Evolutionary conservation across 2,113 vertebrate species (phyloP).

Genomic region (Antidorcas marsupialis): DNA sequence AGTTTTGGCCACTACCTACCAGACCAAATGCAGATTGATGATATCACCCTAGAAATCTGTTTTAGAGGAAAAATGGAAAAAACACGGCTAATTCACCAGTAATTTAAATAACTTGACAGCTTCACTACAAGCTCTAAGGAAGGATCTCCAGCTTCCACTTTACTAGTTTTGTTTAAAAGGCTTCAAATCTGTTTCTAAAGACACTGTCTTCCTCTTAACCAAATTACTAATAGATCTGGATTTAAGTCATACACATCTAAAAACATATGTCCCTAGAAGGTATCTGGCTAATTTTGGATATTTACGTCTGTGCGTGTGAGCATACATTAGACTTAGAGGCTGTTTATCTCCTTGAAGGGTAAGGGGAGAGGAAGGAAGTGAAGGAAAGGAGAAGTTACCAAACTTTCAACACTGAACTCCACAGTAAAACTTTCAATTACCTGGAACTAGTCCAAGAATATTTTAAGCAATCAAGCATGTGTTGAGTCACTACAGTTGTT

Average conservation of each 20-base stretch:
- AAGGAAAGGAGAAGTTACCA: background rate
- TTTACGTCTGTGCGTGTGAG: background rate
- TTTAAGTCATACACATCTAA: background rate
- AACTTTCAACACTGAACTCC: background rate
- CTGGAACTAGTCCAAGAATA: background rate
- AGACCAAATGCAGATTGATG: background rate
- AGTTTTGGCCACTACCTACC: background rate
- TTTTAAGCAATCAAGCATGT: background rate
- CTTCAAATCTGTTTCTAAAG: slow-evolving; percentile 6
- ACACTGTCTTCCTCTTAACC: background rate
- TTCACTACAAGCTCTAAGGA: background rate
- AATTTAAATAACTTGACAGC: background rate
- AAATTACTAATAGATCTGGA: background rate
- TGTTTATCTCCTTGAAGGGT: background rate
- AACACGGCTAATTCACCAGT: background rate
- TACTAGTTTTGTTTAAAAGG: slow-evolving; percentile 20
- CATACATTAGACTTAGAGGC: background rate
- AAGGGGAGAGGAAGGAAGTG: background rate
- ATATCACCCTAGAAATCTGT: background rate
- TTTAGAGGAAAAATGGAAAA: background rate
- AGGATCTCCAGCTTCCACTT: background rate
- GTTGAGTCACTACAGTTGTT: background rate
- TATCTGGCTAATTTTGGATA: background rate
- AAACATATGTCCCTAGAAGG: background rate
- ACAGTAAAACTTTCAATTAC: background rate